Percentiles rank a stretch among this genome's conserved stretches.
Conservation (phyloP, 2,888 invertebrate species). For the Ormia ochracea region DNA sequence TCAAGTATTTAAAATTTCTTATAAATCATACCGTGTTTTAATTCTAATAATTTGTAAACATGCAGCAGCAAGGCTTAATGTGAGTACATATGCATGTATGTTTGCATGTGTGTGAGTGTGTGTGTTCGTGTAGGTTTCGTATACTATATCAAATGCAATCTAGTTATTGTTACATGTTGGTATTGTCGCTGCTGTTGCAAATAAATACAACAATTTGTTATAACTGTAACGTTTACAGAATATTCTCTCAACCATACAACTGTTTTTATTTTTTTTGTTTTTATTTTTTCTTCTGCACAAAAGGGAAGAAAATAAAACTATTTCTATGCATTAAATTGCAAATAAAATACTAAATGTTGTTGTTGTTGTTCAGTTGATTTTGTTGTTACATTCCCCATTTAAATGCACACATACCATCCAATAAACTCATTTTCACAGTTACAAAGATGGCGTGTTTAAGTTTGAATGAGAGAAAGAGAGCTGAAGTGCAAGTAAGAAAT, state of each 20-base stretch:
- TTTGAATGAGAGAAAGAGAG: not conserved
- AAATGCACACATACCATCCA: not conserved
- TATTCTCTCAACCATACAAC: slow-evolving; percentile 42
- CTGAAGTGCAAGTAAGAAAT: not conserved
- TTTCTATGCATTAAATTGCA: slow-evolving; percentile 33
- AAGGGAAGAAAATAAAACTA: not conserved
- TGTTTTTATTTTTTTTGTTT: too few relatives aligned
- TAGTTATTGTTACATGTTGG: slow-evolving; percentile 50
- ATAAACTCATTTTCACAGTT: not conserved
- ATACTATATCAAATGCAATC: slow-evolving; percentile 1
- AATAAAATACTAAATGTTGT: slow-evolving; percentile 5
- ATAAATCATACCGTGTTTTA: not conserved
- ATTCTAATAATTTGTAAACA: too few relatives aligned
- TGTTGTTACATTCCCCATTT: slow-evolving; percentile 4
- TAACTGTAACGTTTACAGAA: slow-evolving; percentile 64
- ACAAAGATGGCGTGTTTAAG: not conserved
- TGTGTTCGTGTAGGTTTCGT: too few relatives aligned
- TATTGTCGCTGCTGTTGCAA: slow-evolving; percentile 62
- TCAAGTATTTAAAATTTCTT: not conserved
- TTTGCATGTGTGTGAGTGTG: too few relatives aligned
- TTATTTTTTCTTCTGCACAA: too few relatives aligned
- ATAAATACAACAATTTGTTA: slow-evolving; percentile 63
- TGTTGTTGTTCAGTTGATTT: not conserved
- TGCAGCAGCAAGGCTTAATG: too few relatives aligned
- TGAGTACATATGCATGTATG: too few relatives aligned